Conservation (phyloP, 2,797 vertebrate species). For the Gambusia yucatana region DNA sequence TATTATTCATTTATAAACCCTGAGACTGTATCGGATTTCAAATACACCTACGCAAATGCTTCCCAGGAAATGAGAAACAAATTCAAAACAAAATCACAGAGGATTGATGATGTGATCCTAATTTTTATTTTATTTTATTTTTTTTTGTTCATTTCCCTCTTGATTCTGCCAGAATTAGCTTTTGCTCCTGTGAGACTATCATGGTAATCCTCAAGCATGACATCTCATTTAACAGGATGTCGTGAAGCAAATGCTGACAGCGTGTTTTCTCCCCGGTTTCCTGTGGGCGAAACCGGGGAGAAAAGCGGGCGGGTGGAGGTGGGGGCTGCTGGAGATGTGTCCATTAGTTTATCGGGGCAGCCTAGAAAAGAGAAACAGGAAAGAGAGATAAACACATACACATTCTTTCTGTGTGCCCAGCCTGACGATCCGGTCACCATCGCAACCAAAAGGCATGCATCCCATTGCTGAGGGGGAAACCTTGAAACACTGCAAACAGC, state of each 20-base stretch:
- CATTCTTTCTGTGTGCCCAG: conserved; percentile 28
- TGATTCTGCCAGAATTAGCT: conserved; percentile 20
- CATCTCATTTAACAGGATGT: conserved; percentile 55
- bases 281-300: neutral
- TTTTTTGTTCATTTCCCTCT: neutral
- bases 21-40: conserved; percentile 50
- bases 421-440: conserved; percentile 69
- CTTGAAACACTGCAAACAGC: conserved; percentile 41
- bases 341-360: conserved; percentile 51
- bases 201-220: conserved; percentile 49
- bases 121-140: neutral
- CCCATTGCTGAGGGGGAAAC: conserved; percentile 37
- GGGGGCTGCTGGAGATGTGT: conserved; percentile 32
- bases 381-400: conserved; percentile 9
- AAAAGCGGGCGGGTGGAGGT: neutral
- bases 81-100: conserved; percentile 21
- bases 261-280: conserved; percentile 41
- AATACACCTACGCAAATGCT: conserved; percentile 14
- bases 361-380: conserved; percentile 15
- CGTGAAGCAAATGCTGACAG: conserved; percentile 50
- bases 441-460: conserved; percentile 69
- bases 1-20: conserved; percentile 63
- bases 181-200: conserved; percentile 37
- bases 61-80: conserved; percentile 33
- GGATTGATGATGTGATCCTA: conserved; percentile 1